Evolutionary conservation across 2,888 invertebrate genomes (phyloP), one percentile per base, ranked within the genome.

Genomic region (Rotaria sp.): DNA sequence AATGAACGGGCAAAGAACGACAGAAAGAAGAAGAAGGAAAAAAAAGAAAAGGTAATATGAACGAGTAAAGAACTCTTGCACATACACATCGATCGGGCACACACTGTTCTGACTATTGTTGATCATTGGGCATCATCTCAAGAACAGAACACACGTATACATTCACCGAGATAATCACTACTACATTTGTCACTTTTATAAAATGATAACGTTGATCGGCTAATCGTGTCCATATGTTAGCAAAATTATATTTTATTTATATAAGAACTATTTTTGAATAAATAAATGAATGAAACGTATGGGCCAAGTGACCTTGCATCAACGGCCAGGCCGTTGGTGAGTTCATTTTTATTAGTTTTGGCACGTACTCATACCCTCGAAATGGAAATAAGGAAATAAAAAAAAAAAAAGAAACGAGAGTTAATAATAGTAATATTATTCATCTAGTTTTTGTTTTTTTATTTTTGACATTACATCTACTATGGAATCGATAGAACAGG

Each of bases 41-140:
- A n/a, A 67, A 67, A 35, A 67, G 30, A 30, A 67, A 67, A 67
- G 67, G 67, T 67, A 67, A 67, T 67, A 67, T 35, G 67, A 67
- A 67, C 67, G 67, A 67, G 67, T 0, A 67, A 38, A 67, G 67
- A 67, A 67, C 67, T 35, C 67, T 67, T 67, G 67, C 35, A 67
- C 35, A 67, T 67, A 67, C 21, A 67, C 30, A 67, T 35, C 67
- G 67, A 67, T 67, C 67, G 67, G 67, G 67, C 67, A 67, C 59
- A 59, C 35, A 67, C 67, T 67, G 67, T 67, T 67, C 67, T 67
- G 35, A 67, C 67, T 67, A 67, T 67, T 67, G 67, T 67, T 67
- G 67, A 67, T 67, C 67, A 67, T 67, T 67, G 67, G 67, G 67
- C 67, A 67, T 67, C 35, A 67, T 67, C 35, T 35, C 67, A 67